phyloP scores from a whole-genome alignment of 2,113 vertebrate genomes.

The Aleadryas rufinucha region DNA sequence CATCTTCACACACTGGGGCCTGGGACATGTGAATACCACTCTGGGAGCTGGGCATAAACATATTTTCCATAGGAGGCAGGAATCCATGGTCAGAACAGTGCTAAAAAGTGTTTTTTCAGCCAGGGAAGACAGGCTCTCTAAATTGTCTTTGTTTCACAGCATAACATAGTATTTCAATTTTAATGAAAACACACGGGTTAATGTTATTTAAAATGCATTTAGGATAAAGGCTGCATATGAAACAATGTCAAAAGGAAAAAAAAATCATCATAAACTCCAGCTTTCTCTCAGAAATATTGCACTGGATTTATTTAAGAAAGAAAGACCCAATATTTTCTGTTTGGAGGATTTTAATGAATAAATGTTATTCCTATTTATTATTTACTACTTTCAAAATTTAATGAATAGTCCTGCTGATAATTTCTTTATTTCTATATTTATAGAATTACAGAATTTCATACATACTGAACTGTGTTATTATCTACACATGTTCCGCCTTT shows the following conservation, averaged over 20 bases:
- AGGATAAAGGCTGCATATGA: background rate
- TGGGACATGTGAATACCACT: background rate
- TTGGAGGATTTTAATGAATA: constrained; percentile 41
- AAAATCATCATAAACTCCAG: background rate
- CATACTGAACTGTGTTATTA: constrained; percentile 46
- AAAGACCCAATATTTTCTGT: constrained; percentile 1
- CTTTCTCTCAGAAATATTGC: background rate
- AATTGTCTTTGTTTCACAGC: background rate
- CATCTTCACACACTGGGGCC: background rate
- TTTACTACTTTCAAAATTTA: constrained; percentile 56
- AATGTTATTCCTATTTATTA: constrained; percentile 53
- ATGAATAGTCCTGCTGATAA: constrained; percentile 61
- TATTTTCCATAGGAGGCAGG: background rate
- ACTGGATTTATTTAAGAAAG: background rate
- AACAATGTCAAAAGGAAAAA: background rate
- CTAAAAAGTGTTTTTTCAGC: background rate
- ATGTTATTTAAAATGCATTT: constrained; percentile 33
- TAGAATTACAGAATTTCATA: constrained; percentile 54
- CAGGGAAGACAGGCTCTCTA: background rate
- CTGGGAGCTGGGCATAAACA: background rate
- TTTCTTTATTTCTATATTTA: constrained; percentile 64
- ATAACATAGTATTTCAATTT: background rate
- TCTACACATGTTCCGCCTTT: constrained; percentile 53
- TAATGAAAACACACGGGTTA: background rate
- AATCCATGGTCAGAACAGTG: background rate